Evolutionary conservation across 2,888 invertebrate genomes (phyloP), one percentile per base, ranked within the genome.

Genomic region (Phrixothrix hirtus): DNA sequence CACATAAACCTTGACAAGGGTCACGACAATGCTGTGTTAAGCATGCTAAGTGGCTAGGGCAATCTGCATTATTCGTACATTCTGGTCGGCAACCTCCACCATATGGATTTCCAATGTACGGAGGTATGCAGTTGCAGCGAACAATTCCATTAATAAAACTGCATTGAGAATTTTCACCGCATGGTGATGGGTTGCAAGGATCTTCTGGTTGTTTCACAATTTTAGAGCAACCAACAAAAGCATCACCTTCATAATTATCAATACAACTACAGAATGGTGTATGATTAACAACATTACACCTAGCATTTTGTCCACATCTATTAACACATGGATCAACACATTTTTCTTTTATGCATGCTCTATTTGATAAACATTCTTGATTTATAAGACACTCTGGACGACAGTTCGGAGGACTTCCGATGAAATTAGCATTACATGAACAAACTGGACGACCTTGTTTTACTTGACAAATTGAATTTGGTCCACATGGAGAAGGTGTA

Each of bases 341-440:
- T 77, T 88, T 90, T 68, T 90, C 89, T 60, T 85, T 85, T 17
- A 91, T 84, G 67, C 92, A 92, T 7, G 89, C 89, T 75, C 85
- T 83, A 71, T 89, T 81, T 55, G 83, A 77, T 12, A 88, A 83
- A 73, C 92, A 92, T 76, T 92, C 92, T 70, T 87, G 87, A 69
- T 86, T 92, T 43, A 89, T 83, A 3, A 89, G 82, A 75, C 92
- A 92, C 77, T 92, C 90, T 27, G 92, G 92, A 64, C 86, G 80
- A 69, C 90, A 91, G 68, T 84, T 87, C 5, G 89, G 92, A 30
- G 92, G 91, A 63, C 84, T 86, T 42, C 92, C 92, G 45, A 88
- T 83, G 69, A 89, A 92, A 64, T 87, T 88, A 25, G 85, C 85
- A 36, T 83, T 81, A 69, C 91, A 92, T 0, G 89, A 89, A 71